Evolutionary conservation across 2,113 vertebrate genomes (phyloP).

Genomic region (Rhinoderma darwinii): DNA sequence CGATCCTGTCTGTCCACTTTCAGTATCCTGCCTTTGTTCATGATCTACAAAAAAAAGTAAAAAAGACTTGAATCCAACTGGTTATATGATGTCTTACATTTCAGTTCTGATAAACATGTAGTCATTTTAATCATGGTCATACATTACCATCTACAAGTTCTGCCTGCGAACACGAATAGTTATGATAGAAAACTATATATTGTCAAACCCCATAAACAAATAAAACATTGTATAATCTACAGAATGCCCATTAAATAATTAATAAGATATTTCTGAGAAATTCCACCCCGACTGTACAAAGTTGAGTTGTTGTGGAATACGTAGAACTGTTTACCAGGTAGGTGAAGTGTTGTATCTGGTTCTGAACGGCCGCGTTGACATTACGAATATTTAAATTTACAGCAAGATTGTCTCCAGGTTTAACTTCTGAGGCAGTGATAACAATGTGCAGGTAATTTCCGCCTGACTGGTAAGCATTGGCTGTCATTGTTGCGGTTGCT

Average conservation of each 20-base stretch:
- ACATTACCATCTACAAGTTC: neutral
- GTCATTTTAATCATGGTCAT: neutral
- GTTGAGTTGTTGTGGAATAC: neutral
- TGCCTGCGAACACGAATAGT: neutral
- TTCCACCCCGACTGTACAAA: neutral
- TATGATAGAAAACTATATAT: neutral
- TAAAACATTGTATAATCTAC: neutral
- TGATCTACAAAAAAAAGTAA: conserved; percentile 62
- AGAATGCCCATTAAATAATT: neutral
- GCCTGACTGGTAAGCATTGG: conserved; percentile 61
- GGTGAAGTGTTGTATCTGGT: conserved; percentile 67
- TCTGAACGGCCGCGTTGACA: neutral
- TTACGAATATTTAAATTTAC: conserved; percentile 63
- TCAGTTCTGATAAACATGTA: neutral
- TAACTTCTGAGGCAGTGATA: conserved; percentile 62
- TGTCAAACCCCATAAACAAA: neutral
- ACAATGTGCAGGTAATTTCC: conserved; percentile 72
- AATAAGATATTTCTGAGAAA: neutral
- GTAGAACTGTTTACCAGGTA: conserved; percentile 67
- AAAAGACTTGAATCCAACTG: neutral
- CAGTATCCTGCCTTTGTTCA: conserved; percentile 75
- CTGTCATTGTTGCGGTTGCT: conserved; percentile 65
- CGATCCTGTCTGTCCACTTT: conserved; percentile 21
- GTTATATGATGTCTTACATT: neutral
- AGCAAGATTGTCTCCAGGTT: conserved; percentile 63